Conservation (phyloP, 2,113 vertebrate species). For the Tricholaema leucomelas region DNA sequence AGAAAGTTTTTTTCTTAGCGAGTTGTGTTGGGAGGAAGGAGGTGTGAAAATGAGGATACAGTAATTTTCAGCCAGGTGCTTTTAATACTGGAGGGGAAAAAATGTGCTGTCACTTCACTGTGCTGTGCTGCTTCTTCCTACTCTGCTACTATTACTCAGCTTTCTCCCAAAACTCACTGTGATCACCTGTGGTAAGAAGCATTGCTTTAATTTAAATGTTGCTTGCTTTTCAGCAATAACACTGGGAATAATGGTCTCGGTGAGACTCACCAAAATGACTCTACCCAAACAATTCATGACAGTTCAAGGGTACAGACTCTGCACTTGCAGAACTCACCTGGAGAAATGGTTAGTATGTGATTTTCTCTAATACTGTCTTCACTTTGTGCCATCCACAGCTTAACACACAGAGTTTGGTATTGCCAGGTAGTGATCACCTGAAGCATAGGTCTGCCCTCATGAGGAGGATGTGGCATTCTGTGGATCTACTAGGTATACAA, state of each 20-base stretch:
- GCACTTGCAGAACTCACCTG: conserved; percentile 25
- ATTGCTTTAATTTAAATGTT: not conserved
- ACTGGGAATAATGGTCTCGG: not conserved
- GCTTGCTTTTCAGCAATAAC: conserved; percentile 56
- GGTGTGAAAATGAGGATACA: not conserved
- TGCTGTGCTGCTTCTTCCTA: not conserved
- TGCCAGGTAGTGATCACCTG: not conserved
- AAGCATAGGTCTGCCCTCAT: not conserved
- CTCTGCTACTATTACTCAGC: not conserved
- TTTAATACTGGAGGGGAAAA: not conserved
- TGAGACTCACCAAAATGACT: conserved; percentile 17
- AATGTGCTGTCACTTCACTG: not conserved
- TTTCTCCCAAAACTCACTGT: not conserved
- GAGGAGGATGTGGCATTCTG: not conserved
- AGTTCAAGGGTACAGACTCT: conserved; percentile 47
- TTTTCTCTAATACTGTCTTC: not conserved
- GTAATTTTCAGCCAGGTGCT: not conserved
- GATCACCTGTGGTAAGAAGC: not conserved
- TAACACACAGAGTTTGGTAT: not conserved
- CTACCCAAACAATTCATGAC: conserved; percentile 64
- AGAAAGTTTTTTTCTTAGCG: not conserved
- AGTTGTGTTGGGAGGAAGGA: not conserved
- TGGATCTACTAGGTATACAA: not conserved
- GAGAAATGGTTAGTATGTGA: conserved; percentile 57
- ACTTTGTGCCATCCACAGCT: not conserved